Evolutionary conservation across 2,888 invertebrate genomes (phyloP).

Genomic region (Ptychoptera contaminata): DNA sequence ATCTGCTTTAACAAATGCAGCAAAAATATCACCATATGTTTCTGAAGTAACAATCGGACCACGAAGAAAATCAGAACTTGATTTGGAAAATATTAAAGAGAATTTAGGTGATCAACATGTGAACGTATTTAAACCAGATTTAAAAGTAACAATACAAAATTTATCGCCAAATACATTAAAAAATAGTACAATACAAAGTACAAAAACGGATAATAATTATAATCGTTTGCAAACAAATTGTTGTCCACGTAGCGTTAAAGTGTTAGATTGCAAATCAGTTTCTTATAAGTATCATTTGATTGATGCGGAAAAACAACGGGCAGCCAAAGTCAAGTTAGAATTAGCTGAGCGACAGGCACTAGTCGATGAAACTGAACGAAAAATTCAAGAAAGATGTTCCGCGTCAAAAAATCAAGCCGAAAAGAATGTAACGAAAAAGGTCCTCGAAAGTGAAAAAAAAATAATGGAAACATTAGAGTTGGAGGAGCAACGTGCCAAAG

Average conservation of each 20-base stretch:
- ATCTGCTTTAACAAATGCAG: conserved; percentile 2
- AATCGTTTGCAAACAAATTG: no score
- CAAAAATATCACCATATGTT: conserved; percentile 1
- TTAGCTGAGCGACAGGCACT: conserved; percentile 29
- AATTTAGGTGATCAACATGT: no score
- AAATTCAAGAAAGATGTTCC: conserved; percentile 26
- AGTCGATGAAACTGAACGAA: conserved; percentile 24
- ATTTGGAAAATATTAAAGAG: no score
- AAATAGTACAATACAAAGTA: no score
- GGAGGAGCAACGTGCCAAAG: conserved; percentile 29
- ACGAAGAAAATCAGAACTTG: no score
- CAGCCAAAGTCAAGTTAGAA: conserved; percentile 10
- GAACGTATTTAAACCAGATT: conserved; percentile 16
- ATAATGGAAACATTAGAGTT: conserved; percentile 23
- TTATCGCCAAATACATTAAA: conserved; percentile 22
- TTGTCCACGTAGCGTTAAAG: conserved; percentile 13
- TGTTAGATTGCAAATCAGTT: conserved; percentile 3
- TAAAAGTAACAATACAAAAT: conserved; percentile 23
- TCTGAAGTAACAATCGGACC: conserved; percentile 2
- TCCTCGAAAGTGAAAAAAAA: conserved; percentile 17
- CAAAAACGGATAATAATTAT: no score
- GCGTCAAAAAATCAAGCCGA: conserved; percentile 20
- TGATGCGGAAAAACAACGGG: conserved; percentile 9
- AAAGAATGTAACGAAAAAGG: conserved; percentile 14
- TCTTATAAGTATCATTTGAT: conserved; percentile 8